phyloP scores from a whole-genome alignment of 2,888 invertebrate species.

The Archaeoteleia sp. region DNA sequence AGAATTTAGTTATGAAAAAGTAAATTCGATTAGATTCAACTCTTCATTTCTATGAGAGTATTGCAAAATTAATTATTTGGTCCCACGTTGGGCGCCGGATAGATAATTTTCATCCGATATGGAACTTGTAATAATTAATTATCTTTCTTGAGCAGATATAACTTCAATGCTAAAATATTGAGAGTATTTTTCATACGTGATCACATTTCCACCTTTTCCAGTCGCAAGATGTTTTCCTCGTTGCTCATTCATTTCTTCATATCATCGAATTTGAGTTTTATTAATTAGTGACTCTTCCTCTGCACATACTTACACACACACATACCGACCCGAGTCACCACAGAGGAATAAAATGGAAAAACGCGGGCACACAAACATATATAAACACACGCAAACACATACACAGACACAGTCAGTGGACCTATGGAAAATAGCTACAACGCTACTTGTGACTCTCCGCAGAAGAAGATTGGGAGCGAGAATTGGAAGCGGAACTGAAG shows the following conservation, averaged over 20 bases:
- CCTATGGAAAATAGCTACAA: conserved; percentile 70
- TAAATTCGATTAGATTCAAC: too few relatives aligned
- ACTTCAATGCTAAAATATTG: conserved; percentile 2
- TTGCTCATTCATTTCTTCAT: conserved; percentile 31
- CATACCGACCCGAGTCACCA: conserved; percentile 26
- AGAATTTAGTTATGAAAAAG: too few relatives aligned
- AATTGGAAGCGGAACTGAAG: conserved; percentile 94
- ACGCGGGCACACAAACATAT: conserved; percentile 35
- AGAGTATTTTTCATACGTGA: conserved; percentile 11
- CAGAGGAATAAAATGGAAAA: too few relatives aligned
- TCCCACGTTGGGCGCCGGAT: too few relatives aligned
- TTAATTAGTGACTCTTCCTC: conserved; percentile 52
- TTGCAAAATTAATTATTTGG: too few relatives aligned
- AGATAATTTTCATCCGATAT: too few relatives aligned
- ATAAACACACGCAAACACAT: conserved; percentile 42
- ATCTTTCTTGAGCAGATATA: too few relatives aligned
- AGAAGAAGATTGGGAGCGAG: conserved; percentile 97
- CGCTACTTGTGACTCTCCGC: conserved; percentile 73
- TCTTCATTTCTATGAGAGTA: too few relatives aligned
- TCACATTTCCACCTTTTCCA: conserved; percentile 10
- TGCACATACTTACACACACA: conserved; percentile 36
- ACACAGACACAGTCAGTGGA: conserved; percentile 61
- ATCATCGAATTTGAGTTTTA: conserved; percentile 49
- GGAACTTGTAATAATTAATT: too few relatives aligned
- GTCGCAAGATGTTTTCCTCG: conserved; percentile 23